These are phyloP conservation scores for Myotis vivesi DNA, from an alignment of 2,797 vertebrate genomes.

Conservation along the genomic window DNA sequence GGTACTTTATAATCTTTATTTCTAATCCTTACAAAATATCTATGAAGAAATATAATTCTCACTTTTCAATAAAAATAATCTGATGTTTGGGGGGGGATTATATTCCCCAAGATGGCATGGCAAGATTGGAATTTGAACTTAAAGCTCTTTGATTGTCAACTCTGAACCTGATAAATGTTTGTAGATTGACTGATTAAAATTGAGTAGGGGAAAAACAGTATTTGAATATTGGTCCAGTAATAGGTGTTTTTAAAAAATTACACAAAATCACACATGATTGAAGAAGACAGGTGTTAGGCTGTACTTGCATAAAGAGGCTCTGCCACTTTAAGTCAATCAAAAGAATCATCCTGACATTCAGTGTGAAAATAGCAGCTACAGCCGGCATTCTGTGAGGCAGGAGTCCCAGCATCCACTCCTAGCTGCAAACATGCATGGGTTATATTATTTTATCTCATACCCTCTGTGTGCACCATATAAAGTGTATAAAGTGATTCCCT, in stretches of 20 bases:
- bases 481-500: neutral
- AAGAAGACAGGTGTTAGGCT: slow-evolving; percentile 38
- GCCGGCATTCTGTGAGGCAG: neutral
- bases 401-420: neutral
- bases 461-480: neutral
- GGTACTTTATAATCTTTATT: neutral
- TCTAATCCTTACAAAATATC: neutral
- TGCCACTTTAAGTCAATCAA: slow-evolving; percentile 18
- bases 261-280: slow-evolving; percentile 20
- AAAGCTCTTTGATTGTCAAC: neutral
- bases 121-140: neutral
- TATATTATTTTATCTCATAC: neutral
- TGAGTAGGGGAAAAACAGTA: neutral
- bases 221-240: slow-evolving; percentile 30
- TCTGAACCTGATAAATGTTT: slow-evolving; percentile 17
- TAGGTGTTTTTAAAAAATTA: slow-evolving; percentile 7
- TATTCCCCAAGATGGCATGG: neutral
- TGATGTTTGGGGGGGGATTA: neutral
- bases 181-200: slow-evolving; percentile 48
- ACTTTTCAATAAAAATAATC: neutral
- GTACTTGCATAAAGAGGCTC: neutral
- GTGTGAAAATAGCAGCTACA: neutral
- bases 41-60: slow-evolving; percentile 5
- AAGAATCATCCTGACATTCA: neutral
- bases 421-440: neutral